phyloP scores from a whole-genome alignment of 2,113 vertebrate genomes.

The Capreolus pygargus region DNA sequence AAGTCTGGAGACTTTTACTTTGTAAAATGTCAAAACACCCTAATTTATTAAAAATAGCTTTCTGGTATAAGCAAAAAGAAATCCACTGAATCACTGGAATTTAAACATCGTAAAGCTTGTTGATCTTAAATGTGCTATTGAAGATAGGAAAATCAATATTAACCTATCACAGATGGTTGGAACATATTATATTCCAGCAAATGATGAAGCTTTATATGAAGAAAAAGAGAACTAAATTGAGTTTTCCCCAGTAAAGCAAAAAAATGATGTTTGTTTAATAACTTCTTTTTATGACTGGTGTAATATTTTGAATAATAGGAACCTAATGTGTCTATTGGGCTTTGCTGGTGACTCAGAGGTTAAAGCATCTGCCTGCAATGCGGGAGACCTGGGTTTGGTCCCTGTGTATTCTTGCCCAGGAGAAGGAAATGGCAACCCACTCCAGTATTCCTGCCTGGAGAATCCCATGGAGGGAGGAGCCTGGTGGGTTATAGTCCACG shows the following conservation, averaged over 20 bases:
- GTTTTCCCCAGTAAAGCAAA: conserved; percentile 45
- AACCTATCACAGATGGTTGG: conserved; percentile 63
- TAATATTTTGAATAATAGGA: conserved; percentile 13
- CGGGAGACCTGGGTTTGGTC: neutral
- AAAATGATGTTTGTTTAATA: conserved; percentile 57
- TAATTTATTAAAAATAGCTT: conserved; percentile 74
- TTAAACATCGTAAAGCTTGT: conserved; percentile 73
- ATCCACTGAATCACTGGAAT: conserved; percentile 63
- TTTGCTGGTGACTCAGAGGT: neutral
- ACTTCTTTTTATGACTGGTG: conserved; percentile 12
- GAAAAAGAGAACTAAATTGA: conserved; percentile 58
- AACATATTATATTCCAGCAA: conserved; percentile 53
- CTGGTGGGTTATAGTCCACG: neutral
- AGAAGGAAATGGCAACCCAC: neutral
- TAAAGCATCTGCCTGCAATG: neutral
- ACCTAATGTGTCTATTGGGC: neutral
- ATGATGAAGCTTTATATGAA: conserved; percentile 45
- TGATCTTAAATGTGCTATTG: conserved; percentile 68
- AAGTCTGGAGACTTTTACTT: conserved; percentile 16
- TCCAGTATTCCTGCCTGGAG: neutral
- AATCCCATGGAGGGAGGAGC: neutral
- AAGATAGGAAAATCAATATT: conserved; percentile 72
- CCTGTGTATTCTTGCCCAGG: neutral
- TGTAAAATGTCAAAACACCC: conserved; percentile 57
- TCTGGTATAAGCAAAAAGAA: conserved; percentile 53